Percentiles rank a stretch among this genome's conserved stretches.
Evolutionary conservation across 2,888 invertebrate genomes (phyloP).

Genomic region (Mythimna pallens): DNA sequence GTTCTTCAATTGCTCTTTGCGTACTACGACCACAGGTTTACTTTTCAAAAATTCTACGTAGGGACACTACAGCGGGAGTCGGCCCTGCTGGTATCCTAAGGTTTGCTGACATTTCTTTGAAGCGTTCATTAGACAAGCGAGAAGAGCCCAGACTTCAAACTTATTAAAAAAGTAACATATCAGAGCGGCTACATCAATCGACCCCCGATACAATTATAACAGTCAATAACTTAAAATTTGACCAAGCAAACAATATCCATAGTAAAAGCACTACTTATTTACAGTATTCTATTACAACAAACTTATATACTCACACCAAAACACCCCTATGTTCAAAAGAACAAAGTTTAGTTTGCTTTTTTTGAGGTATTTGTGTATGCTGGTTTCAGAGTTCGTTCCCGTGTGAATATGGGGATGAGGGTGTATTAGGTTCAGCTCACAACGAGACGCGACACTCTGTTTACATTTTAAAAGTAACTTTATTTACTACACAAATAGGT

Average conservation of each 20-base stretch:
- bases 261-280: conserved; percentile 71
- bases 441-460: conserved; percentile 15
- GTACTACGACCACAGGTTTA: no score
- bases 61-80: no score
- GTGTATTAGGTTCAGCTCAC: conserved; percentile 37
- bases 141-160: not conserved
- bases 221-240: conserved; percentile 64
- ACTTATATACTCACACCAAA: not conserved
- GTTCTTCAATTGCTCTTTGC: no score
- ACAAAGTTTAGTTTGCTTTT: conserved; percentile 58
- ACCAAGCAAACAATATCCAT: conserved; percentile 71
- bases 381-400: conserved; percentile 72
- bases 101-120: no score
- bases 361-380: conserved; percentile 13
- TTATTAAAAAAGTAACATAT: not conserved
- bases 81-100: no score
- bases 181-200: conserved; percentile 29
- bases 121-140: not conserved
- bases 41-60: no score
- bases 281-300: conserved; percentile 69
- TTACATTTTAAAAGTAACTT: not conserved
- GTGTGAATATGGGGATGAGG: conserved; percentile 77
- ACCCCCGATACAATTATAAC: conserved; percentile 47
- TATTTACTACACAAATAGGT: not conserved
- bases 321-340: conserved; percentile 1